Conservation (phyloP, 2,113 vertebrate species). For the Alaudala cheleensis region DNA sequence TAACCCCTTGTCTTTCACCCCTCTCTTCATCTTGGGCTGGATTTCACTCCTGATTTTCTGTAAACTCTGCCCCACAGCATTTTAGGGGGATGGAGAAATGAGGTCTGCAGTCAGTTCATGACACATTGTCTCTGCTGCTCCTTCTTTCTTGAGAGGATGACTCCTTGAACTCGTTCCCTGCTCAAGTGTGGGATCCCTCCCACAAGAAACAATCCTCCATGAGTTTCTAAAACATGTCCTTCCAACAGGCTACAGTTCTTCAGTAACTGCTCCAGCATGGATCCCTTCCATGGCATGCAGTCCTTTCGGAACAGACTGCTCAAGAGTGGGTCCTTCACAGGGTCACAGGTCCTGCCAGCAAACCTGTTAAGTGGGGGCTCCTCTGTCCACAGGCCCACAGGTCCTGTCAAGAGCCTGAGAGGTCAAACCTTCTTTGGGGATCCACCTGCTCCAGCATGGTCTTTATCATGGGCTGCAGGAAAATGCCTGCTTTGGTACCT, state of each 20-base stretch:
- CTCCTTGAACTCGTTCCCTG: neutral
- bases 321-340: neutral
- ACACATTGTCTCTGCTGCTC: neutral
- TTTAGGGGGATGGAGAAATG: neutral
- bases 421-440: neutral
- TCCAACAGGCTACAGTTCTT: neutral
- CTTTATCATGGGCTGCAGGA: accelerated
- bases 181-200: neutral
- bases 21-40: neutral
- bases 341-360: neutral
- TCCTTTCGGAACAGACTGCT: neutral
- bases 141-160: neutral
- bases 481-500: neutral
- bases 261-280: neutral
- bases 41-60: neutral
- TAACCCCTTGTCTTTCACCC: too few species aligned
- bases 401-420: neutral
- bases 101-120: neutral
- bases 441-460: neutral
- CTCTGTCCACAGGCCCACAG: neutral
- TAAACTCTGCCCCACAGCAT: accelerated
- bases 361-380: neutral
- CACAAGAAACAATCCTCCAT: neutral
- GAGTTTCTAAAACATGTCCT: neutral
- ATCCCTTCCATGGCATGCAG: neutral